phyloP scores from a whole-genome alignment of 2,113 vertebrate genomes.

The Gymnorhina tibicen region DNA sequence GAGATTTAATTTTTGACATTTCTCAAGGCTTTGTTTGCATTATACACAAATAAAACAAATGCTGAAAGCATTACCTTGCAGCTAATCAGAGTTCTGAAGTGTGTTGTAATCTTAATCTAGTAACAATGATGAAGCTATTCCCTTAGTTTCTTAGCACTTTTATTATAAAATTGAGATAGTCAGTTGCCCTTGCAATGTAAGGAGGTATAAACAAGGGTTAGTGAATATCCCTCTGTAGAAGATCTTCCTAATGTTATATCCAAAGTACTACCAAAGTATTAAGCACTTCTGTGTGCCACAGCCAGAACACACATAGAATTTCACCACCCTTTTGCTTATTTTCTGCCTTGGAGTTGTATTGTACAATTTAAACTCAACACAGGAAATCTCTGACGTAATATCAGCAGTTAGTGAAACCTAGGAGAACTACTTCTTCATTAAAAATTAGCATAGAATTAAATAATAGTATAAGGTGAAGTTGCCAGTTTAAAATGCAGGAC shows the following conservation, averaged over 20 bases:
- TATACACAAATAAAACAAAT: not conserved
- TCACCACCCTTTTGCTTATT: not conserved
- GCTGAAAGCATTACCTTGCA: not conserved
- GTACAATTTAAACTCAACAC: not conserved
- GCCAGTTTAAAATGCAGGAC: not conserved
- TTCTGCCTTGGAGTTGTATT: not conserved
- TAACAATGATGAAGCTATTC: not conserved
- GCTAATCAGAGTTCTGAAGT: not conserved
- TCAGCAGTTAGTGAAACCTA: not conserved
- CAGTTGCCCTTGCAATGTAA: not conserved
- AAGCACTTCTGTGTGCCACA: not conserved
- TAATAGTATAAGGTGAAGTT: not conserved
- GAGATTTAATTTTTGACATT: not conserved
- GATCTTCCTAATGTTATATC: not conserved
- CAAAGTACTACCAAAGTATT: not conserved
- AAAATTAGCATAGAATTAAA: not conserved
- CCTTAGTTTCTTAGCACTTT: not conserved
- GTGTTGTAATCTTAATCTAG: not conserved
- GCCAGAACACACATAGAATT: accelerated
- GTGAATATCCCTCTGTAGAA: not conserved
- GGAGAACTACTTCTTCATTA: not conserved
- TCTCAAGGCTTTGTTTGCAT: not conserved
- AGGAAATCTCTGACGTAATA: not conserved
- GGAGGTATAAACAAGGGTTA: not conserved
- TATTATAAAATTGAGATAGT: not conserved